Evolutionary conservation across 1,140 invertebrate species (phyloP).

Genomic region (Nephila pilipes): DNA sequence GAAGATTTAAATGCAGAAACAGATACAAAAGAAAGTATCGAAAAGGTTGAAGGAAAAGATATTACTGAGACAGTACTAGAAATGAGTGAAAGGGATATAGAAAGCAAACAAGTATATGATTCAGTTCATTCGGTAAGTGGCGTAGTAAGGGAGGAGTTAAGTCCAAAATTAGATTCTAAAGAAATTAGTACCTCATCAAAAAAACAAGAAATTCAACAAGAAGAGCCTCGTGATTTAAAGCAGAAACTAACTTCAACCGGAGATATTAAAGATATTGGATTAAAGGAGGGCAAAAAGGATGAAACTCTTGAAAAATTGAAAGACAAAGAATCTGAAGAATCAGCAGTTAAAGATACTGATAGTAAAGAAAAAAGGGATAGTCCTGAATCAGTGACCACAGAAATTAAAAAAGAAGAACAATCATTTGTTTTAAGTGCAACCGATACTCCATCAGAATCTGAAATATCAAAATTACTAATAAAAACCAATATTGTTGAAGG

Average conservation of each 20-base stretch:
- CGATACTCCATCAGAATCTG: background rate
- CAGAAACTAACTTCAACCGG: too few relatives aligned
- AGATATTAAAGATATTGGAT: background rate
- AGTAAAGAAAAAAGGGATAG: background rate
- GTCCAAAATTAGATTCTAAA: background rate
- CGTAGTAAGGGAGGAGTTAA: background rate
- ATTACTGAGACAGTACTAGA: background rate
- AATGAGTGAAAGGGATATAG: background rate
- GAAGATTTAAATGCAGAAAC: background rate
- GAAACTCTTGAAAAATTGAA: background rate
- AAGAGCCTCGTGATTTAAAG: background rate
- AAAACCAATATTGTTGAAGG: background rate
- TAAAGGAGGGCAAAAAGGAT: background rate
- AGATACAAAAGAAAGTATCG: background rate
- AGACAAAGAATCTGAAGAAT: background rate
- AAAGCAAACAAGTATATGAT: conserved; percentile 59
- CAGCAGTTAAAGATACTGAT: background rate
- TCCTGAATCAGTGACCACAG: background rate
- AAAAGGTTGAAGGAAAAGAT: conserved; percentile 34
- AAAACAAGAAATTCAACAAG: background rate
- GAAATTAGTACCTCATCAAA: background rate
- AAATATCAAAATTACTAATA: background rate
- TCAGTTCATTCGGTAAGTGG: background rate
- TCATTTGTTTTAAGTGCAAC: background rate
- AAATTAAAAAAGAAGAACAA: background rate